These are phyloP conservation scores for Gorsachius goisagi DNA, from an alignment of 2,113 vertebrate species.

Conservation along the genomic window DNA sequence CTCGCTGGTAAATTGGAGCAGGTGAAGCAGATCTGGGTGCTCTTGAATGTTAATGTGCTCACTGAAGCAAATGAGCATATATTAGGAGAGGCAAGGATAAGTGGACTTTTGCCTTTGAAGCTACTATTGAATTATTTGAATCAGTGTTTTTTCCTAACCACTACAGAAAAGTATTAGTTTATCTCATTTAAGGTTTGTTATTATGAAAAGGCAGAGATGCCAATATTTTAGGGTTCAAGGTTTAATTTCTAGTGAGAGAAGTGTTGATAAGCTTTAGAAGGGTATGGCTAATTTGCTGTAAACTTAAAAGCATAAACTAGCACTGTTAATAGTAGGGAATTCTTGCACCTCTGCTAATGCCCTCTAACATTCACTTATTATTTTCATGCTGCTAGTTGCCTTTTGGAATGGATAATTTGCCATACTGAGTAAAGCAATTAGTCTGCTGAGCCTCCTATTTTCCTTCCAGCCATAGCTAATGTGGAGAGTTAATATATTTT, in stretches of 20 bases:
- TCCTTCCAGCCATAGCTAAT: not conserved
- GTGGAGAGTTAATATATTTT: not conserved
- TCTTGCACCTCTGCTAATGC: not conserved
- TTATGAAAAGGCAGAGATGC: not conserved
- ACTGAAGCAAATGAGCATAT: not conserved
- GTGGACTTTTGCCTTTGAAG: not conserved
- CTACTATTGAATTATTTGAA: not conserved
- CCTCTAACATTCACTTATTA: not conserved
- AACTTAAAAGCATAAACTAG: not conserved
- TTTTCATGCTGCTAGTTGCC: constrained; percentile 1
- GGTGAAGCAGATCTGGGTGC: not conserved
- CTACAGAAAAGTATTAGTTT: not conserved
- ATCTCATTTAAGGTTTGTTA: not conserved
- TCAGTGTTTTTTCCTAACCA: not conserved
- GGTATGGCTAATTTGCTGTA: not conserved
- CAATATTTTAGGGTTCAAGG: not conserved
- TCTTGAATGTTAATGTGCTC: not conserved
- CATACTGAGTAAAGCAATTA: not conserved
- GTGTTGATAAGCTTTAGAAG: not conserved
- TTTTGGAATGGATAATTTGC: constrained; percentile 26
- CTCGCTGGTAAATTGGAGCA: not conserved
- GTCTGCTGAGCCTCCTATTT: not conserved
- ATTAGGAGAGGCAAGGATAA: not conserved
- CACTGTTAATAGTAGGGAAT: not conserved
- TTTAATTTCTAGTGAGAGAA: not conserved